Evolutionary conservation across 2,888 invertebrate species (phyloP).

Genomic region (Mesoligia furuncula): DNA sequence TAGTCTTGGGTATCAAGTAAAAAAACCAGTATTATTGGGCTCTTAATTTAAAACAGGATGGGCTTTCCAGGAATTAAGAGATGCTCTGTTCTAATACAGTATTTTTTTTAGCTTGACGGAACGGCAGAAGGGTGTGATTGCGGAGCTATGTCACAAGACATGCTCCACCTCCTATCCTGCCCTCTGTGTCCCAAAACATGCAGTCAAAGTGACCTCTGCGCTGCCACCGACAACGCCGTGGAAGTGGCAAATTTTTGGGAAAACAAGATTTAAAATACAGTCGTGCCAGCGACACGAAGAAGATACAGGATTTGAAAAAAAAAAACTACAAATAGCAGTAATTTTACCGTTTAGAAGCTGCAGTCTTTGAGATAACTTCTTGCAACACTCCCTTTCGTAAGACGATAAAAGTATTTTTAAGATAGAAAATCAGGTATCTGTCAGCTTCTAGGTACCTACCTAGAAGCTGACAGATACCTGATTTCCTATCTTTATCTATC

Average conservation of each 20-base stretch:
- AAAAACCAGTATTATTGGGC: neutral
- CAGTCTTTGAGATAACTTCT: slow-evolving; percentile 19
- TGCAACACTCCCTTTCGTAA: slow-evolving; percentile 22
- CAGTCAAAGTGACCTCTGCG: no score
- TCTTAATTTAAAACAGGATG: neutral
- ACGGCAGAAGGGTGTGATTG: no score
- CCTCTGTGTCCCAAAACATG: no score
- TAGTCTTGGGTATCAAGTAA: neutral
- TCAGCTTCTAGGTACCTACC: slow-evolving; percentile 17
- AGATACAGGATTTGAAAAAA: slow-evolving; percentile 3
- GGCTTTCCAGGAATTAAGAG: neutral
- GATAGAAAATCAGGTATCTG: slow-evolving; percentile 63
- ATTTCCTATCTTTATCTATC: no score
- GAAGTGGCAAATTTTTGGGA: no score
- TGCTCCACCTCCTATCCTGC: no score
- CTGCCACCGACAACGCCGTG: no score
- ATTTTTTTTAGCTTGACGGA: neutral
- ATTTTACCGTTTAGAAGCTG: slow-evolving; percentile 11
- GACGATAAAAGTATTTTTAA: slow-evolving; percentile 23
- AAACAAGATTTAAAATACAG: no score
- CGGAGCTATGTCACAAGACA: no score
- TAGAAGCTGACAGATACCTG: no score
- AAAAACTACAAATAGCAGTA: neutral
- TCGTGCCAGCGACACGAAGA: no score
- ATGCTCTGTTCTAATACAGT: neutral